Conservation (phyloP, 2,888 invertebrate genomes). For the Lysandra bellargus region DNA sequence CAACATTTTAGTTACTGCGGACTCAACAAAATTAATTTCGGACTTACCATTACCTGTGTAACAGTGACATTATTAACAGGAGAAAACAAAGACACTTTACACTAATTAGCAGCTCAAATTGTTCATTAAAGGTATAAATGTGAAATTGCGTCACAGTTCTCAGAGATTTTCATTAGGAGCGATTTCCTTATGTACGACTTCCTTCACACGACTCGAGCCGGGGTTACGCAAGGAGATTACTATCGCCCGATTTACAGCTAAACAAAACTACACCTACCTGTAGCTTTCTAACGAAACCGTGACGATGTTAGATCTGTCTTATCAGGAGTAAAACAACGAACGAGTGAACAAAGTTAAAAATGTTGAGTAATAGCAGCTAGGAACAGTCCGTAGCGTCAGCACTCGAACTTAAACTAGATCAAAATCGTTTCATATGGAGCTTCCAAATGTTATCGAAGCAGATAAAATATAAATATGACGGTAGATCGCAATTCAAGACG, state of each 20-base stretch:
- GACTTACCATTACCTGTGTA: neutral
- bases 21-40: too few species aligned
- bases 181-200: neutral
- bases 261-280: neutral
- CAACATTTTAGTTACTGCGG: neutral
- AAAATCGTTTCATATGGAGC: neutral
- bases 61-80: neutral
- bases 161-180: conserved; percentile 11
- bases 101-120: neutral
- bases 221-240: neutral
- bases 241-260: neutral
- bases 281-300: neutral
- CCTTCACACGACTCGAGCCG: conserved; percentile 6
- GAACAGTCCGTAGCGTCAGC: neutral
- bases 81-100: conserved; percentile 8
- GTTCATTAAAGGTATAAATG: neutral
- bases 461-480: too few species aligned
- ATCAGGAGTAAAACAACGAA: neutral
- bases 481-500: too few species aligned
- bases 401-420: neutral
- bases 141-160: conserved; percentile 12
- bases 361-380: neutral
- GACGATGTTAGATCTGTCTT: neutral
- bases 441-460: neutral
- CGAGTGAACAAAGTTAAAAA: neutral